Base-by-base conservation (phyloP, 1,140 invertebrate species). In the Diorhabda sublineata region DNA sequence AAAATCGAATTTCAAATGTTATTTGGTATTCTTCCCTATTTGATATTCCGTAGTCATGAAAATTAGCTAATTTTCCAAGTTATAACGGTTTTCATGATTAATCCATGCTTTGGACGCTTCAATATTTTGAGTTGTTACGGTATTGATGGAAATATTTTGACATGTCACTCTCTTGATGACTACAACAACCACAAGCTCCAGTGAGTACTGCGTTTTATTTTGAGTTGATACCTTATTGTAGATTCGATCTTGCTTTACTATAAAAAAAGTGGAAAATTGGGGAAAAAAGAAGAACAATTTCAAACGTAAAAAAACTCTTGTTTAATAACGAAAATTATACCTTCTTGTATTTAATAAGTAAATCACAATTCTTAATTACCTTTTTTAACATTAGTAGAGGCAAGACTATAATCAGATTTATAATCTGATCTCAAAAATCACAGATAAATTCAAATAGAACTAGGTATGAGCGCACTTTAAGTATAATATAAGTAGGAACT, bases 131-230 rank as follows among this genome's bases (percentile, higher is more conserved):
- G 26, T 61, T 56, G 26, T 61, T 42, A 61, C 59, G 26, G 59
- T 61, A 42, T 61, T 61, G 59, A n/a, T 61, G 11, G 59, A 61
- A 61, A 61, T 61, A 61, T 41, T 61, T 61, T 61, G 59, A 61
- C 59, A 61, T 61, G 59, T 61, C 59, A 61, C 59, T 60, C 59
- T 60, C 59, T 60, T 60, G 5, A 60, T 9, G 41, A 42, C 26
- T 26, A 26, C 9, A 42, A 61, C 2, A 11, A 4, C 59, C 9
- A 61, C 8, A 56, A 56, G 52, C 52, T 56, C 6, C 52, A 56
- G 52, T 56, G 2, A 56, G 52, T 56, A 56, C 52, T 56, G 52
- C 52, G 52, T 56, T 56, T 56, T 56, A 56, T 56, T 56, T 7
- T 56, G 52, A 56, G 52, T 56, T 56, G 52, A 56, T 56, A 56